Evolutionary conservation across 1,140 invertebrate genomes (phyloP).

Genomic region (Olivierus martensii): DNA sequence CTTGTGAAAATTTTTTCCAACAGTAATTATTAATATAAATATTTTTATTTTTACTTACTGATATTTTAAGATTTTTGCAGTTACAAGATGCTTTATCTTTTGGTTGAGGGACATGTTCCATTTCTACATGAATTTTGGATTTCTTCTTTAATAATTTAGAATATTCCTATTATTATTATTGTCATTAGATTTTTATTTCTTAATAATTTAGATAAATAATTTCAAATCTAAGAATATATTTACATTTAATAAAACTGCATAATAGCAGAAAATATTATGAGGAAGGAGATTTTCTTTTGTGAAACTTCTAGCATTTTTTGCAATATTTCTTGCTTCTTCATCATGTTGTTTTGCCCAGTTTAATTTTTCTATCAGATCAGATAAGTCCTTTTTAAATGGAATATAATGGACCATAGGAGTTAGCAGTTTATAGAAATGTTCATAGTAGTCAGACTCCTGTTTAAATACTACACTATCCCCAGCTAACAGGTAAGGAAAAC

Average conservation of each 20-base stretch:
- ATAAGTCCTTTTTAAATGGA: constrained; percentile 61
- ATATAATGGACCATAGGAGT: constrained; percentile 66
- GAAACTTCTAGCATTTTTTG: constrained; percentile 53
- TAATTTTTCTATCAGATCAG: constrained; percentile 59
- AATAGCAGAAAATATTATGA: constrained; percentile 77
- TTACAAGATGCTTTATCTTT: no score
- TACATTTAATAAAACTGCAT: constrained; percentile 61
- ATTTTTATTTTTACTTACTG: no score
- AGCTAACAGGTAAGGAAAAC: constrained; percentile 78
- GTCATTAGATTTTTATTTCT: constrained; percentile 3
- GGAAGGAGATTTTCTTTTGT: constrained; percentile 65
- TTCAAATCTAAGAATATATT: constrained; percentile 18
- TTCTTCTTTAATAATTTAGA: constrained; percentile 46
- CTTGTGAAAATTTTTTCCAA: no score
- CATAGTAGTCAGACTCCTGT: constrained; percentile 83
- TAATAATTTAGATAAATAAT: not conserved
- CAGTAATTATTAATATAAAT: no score
- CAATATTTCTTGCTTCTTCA: constrained; percentile 50
- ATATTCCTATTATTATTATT: constrained; percentile 51
- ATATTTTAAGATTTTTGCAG: no score
- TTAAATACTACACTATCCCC: constrained; percentile 80
- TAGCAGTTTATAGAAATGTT: constrained; percentile 78
- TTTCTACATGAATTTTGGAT: constrained; percentile 45
- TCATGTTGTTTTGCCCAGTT: constrained; percentile 69
- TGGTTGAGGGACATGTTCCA: constrained; percentile 57